Conservation (phyloP, 1,140 invertebrate species). For the Trypoxylus dichotomus region DNA sequence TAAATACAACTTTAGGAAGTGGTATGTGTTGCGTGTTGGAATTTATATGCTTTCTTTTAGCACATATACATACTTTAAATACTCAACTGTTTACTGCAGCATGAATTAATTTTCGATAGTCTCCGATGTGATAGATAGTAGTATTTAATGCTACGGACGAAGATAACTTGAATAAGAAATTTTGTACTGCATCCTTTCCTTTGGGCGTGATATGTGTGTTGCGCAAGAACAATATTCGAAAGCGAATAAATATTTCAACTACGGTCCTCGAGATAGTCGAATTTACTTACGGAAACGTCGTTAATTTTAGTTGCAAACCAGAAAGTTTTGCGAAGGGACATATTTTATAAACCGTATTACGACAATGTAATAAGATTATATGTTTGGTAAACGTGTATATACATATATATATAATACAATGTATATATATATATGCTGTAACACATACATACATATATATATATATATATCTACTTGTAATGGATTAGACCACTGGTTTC, state of each 20-base stretch:
- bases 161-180: constrained; percentile 3
- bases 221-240: neutral
- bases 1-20: constrained; percentile 1
- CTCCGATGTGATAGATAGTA: neutral
- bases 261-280: neutral
- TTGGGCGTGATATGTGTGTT: neutral
- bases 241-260: neutral
- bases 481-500: no score
- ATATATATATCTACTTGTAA: no score
- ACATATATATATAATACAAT: neutral
- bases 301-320: constrained; percentile 5
- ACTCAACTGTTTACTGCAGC: neutral
- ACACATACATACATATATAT: no score
- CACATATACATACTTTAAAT: neutral
- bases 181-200: neutral
- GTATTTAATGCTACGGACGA: neutral
- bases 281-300: neutral
- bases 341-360: neutral
- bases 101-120: neutral
- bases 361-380: neutral
- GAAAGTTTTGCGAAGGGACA: neutral
- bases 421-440: no score
- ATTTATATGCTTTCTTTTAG: constrained; percentile 12
- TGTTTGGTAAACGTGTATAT: neutral
- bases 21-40: neutral